phyloP scores from a whole-genome alignment of 1,140 invertebrate species.

The Hyposmocoma kahamanoa region DNA sequence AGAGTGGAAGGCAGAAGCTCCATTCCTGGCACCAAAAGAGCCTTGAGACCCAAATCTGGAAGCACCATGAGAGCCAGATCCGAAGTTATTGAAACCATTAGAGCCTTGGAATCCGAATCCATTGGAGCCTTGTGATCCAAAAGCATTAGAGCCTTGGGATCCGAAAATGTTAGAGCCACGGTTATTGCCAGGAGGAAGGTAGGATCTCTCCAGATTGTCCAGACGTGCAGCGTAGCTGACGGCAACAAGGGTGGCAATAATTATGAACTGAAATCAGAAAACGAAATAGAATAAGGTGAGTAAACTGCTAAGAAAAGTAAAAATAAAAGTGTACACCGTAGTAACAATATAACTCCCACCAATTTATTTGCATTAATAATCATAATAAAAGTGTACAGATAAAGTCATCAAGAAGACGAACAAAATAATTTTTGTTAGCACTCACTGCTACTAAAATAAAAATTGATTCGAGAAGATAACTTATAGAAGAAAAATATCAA shows the following conservation, averaged over 20 bases:
- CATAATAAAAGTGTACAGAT: no score
- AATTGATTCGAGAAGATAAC: no score
- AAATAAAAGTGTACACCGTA: no score
- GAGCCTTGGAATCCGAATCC: neutral
- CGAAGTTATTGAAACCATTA: neutral
- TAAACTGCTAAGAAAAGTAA: no score
- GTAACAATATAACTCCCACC: no score
- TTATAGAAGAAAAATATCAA: no score
- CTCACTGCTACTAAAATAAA: no score
- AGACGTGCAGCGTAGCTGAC: slow-evolving; percentile 46
- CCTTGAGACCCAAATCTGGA: slow-evolving; percentile 2
- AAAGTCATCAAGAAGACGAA: no score
- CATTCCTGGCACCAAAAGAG: neutral
- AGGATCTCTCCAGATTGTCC: slow-evolving; percentile 51
- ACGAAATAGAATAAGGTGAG: no score
- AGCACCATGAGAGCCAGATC: slow-evolving; percentile 13
- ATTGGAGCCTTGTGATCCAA: neutral
- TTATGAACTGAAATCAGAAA: slow-evolving; percentile 38
- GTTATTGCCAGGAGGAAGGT: slow-evolving; percentile 42
- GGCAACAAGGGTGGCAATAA: slow-evolving; percentile 43
- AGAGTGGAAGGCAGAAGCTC: neutral
- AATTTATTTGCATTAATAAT: no score
- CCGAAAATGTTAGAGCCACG: slow-evolving; percentile 9
- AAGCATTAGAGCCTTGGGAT: slow-evolving; percentile 9
- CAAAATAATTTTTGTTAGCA: no score